phyloP scores from a whole-genome alignment of 30 jellyfish, hydroid and myxozoan genomes.

The Sanderia malayensis region DNA sequence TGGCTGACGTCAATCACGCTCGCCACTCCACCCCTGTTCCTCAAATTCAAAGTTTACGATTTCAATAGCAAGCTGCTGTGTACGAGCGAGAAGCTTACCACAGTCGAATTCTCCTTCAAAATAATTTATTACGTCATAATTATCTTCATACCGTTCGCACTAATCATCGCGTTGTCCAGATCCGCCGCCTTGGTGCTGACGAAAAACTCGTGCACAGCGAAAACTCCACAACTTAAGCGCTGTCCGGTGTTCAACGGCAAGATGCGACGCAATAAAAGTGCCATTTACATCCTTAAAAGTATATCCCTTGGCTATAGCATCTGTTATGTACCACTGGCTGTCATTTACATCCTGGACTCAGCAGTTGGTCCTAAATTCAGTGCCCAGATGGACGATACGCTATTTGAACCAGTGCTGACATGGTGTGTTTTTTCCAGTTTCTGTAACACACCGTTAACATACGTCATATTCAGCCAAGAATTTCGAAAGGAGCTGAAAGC shows the following conservation, averaged over 20 bases:
- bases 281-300: conserved; percentile 45
- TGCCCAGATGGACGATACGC: not conserved
- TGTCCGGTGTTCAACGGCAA: conserved; percentile 31
- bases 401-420: conserved; percentile 12
- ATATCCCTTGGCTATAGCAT: conserved; percentile 28
- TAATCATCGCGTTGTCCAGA: conserved; percentile 10
- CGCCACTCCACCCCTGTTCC: conserved; percentile 1
- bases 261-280: conserved; percentile 49
- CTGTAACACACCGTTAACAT: conserved; percentile 54
- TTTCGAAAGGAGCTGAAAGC: conserved; percentile 39
- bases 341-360: not conserved
- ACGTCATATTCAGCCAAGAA: conserved; percentile 44
- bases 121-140: not conserved
- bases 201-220: conserved; percentile 13
- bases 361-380: not conserved
- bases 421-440: conserved; percentile 48
- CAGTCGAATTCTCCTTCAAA: not conserved
- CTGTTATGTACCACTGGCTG: conserved; percentile 58
- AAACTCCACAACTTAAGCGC: not conserved
- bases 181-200: conserved; percentile 19
- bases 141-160: conserved; percentile 22
- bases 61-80: conserved; percentile 8
- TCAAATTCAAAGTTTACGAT: not conserved
- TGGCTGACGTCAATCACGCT: conserved; percentile 13
- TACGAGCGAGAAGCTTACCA: conserved; percentile 2